phyloP scores from a whole-genome alignment of 2,797 vertebrate genomes.

The Rhinoraja longicauda region DNA sequence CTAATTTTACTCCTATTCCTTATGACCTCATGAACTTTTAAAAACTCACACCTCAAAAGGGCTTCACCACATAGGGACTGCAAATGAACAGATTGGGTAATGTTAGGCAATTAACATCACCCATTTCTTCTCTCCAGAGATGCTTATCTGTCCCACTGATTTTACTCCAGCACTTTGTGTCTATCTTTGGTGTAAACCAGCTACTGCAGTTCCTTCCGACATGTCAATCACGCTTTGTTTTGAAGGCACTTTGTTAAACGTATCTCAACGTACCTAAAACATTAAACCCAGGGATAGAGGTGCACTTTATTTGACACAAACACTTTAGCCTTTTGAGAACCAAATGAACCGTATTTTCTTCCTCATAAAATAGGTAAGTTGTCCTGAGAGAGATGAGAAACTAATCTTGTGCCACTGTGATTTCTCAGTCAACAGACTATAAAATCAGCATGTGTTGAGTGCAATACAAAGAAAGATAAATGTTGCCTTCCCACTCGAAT shows the following conservation, averaged over 20 bases:
- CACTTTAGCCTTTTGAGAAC: neutral
- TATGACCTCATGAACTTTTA: too few relatives aligned
- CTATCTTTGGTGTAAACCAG: too few relatives aligned
- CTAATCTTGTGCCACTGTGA: neutral
- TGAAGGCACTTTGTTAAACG: too few relatives aligned
- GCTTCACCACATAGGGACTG: neutral
- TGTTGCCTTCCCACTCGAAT: neutral
- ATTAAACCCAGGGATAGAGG: neutral
- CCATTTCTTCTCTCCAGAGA: too few relatives aligned
- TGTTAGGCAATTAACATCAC: neutral
- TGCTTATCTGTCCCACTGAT: too few relatives aligned
- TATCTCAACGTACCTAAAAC: neutral
- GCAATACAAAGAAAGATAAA: neutral
- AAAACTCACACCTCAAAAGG: too few relatives aligned
- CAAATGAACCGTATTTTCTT: constrained; percentile 27
- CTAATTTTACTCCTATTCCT: too few relatives aligned
- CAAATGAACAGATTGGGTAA: neutral
- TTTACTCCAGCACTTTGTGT: too few relatives aligned
- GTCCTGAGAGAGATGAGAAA: neutral
- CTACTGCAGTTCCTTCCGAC: too few relatives aligned
- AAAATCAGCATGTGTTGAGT: neutral
- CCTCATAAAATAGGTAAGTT: neutral
- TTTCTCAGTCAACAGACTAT: neutral
- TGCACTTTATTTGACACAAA: neutral
- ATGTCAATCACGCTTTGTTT: too few relatives aligned